These are phyloP conservation scores for Oreotrochilus melanogaster DNA, from an alignment of 2,113 vertebrate species.

Conservation along the genomic window DNA sequence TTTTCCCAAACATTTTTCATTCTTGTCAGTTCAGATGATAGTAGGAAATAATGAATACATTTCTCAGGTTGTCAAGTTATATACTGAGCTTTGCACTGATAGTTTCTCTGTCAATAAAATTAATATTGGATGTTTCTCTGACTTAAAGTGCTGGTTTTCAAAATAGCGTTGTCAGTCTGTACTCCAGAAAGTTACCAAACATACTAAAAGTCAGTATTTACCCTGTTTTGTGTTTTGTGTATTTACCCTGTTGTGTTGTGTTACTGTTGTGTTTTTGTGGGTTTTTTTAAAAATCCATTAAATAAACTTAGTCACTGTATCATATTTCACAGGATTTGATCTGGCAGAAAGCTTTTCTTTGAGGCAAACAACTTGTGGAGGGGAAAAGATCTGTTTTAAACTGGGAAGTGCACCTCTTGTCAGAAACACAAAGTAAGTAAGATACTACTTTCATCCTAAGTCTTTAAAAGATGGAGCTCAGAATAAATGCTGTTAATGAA, in stretches of 20 bases:
- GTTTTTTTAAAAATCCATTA: neutral
- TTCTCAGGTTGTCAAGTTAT: neutral
- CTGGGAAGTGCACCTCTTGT: constrained; percentile 89
- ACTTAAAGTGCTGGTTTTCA: neutral
- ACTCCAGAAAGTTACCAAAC: neutral
- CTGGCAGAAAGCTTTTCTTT: constrained; percentile 91
- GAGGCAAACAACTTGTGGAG: constrained; percentile 82
- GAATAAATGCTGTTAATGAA: neutral
- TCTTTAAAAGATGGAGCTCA: neutral
- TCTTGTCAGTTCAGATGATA: neutral
- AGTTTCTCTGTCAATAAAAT: neutral
- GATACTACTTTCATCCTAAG: neutral
- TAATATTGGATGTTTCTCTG: neutral
- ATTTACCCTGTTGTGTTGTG: neutral
- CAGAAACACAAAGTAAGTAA: constrained; percentile 81
- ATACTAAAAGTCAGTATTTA: constrained; percentile 11
- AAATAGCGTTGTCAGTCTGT: neutral
- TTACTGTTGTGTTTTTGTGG: too few relatives aligned
- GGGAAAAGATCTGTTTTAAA: constrained; percentile 87
- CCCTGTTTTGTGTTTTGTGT: neutral
- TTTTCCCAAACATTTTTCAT: neutral
- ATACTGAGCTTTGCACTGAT: neutral
- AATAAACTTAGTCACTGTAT: neutral
- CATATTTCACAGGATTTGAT: constrained; percentile 87
- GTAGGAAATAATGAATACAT: neutral